These are phyloP conservation scores for Tricholaema leucomelas DNA, from an alignment of 2,113 vertebrate genomes.

Conservation along the genomic window DNA sequence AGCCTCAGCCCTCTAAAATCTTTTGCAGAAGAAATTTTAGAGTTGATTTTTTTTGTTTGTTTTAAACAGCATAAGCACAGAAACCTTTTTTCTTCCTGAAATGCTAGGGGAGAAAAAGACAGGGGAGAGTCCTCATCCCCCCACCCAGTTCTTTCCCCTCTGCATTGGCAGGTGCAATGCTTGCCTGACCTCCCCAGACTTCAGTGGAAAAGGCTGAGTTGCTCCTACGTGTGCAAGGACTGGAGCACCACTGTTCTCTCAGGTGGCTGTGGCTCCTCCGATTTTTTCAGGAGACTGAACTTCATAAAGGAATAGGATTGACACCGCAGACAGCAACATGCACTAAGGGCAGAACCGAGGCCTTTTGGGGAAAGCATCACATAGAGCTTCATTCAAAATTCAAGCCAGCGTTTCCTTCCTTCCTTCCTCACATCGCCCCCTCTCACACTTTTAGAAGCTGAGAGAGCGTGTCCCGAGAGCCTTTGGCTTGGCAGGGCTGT, in stretches of 20 bases:
- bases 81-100: neutral
- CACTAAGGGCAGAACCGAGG: accelerated
- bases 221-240: neutral
- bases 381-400: neutral
- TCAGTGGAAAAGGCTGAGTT: neutral
- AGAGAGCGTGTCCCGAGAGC: neutral
- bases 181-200: neutral
- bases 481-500: neutral
- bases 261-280: neutral
- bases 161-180: neutral
- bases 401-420: neutral
- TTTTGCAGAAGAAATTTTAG: neutral
- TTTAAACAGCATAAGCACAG: neutral
- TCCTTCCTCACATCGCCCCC: neutral
- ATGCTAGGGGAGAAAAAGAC: neutral
- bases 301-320: neutral
- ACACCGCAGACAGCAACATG: neutral
- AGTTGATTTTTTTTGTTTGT: neutral
- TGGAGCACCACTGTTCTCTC: neutral
- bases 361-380: neutral
- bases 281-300: neutral
- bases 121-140: neutral
- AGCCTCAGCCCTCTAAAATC: neutral
- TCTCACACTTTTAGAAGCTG: neutral
- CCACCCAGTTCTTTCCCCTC: neutral